Percentiles rank a stretch among this genome's conserved stretches.
phyloP scores from a whole-genome alignment of 2,888 invertebrate genomes.

The Amblyjoppa proteus region DNA sequence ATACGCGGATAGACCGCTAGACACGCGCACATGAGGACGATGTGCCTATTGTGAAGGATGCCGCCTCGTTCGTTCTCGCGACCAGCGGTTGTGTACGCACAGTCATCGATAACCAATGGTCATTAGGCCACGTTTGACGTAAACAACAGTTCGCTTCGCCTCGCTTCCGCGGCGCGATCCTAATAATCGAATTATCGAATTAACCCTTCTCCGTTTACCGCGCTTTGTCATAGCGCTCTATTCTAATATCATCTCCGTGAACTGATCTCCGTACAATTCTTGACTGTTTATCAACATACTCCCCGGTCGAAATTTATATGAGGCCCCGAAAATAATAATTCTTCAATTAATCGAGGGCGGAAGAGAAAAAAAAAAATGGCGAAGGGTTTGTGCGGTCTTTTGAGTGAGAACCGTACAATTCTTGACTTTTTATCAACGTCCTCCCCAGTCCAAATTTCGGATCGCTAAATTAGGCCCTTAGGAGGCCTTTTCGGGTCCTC shows the following conservation, averaged over 20 bases:
- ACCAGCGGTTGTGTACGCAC: constrained; percentile 34
- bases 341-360: too few species aligned
- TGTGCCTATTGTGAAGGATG: constrained; percentile 4
- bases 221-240: constrained; percentile 5
- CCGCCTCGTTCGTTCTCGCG: constrained; percentile 39
- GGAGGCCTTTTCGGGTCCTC: too few species aligned
- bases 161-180: constrained; percentile 34
- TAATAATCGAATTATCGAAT: constrained; percentile 53
- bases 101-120: constrained; percentile 64
- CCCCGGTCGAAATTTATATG: too few species aligned
- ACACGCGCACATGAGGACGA: constrained; percentile 36
- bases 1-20: constrained; percentile 15
- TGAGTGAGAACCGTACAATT: background rate
- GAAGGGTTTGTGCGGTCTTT: too few species aligned
- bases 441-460: background rate
- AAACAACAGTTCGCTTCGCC: constrained; percentile 50
- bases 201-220: constrained; percentile 14
- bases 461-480: too few species aligned
- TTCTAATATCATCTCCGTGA: background rate
- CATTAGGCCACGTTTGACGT: constrained; percentile 54
- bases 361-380: too few species aligned
- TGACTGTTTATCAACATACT: background rate
- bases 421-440: background rate
- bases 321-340: too few species aligned
- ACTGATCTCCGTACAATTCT: background rate